Evolutionary conservation across 2,113 vertebrate species (phyloP).

Genomic region (Cephalopterus ornatus): DNA sequence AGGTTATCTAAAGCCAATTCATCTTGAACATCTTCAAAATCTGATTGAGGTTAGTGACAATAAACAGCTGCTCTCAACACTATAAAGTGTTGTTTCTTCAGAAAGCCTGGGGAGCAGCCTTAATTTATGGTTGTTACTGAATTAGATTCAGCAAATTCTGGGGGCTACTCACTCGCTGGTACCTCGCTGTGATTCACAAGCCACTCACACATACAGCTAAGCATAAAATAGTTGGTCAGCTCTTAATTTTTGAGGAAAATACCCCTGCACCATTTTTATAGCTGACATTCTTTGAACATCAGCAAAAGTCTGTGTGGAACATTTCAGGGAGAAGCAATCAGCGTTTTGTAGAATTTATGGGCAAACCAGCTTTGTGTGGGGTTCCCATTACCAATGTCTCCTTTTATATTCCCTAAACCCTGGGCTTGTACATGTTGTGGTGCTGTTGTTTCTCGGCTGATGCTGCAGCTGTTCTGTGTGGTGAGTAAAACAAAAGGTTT

Average conservation of each 20-base stretch:
- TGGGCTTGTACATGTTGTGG: neutral
- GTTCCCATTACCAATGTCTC: neutral
- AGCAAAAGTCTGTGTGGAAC: neutral
- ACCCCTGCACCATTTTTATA: neutral
- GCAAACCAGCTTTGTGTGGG: neutral
- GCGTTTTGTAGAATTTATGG: neutral
- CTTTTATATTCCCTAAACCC: conserved; percentile 1
- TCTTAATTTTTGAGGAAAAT: neutral
- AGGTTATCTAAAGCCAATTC: neutral
- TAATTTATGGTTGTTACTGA: neutral
- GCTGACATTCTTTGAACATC: neutral
- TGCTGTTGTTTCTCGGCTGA: conserved; percentile 8
- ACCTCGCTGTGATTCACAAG: neutral
- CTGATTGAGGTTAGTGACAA: neutral
- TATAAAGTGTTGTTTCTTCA: neutral
- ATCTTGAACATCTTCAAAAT: neutral
- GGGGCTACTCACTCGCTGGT: conserved; percentile 1
- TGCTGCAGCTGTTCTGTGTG: conserved; percentile 49
- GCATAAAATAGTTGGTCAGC: neutral
- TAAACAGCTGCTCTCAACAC: neutral
- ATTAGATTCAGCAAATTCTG: neutral
- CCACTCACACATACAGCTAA: neutral
- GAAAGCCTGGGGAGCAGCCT: neutral
- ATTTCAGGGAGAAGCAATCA: neutral
- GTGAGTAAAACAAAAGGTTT: conserved; percentile 60